These are phyloP conservation scores for Empis stercorea DNA, from an alignment of 2,888 invertebrate genomes.

Conservation along the genomic window DNA sequence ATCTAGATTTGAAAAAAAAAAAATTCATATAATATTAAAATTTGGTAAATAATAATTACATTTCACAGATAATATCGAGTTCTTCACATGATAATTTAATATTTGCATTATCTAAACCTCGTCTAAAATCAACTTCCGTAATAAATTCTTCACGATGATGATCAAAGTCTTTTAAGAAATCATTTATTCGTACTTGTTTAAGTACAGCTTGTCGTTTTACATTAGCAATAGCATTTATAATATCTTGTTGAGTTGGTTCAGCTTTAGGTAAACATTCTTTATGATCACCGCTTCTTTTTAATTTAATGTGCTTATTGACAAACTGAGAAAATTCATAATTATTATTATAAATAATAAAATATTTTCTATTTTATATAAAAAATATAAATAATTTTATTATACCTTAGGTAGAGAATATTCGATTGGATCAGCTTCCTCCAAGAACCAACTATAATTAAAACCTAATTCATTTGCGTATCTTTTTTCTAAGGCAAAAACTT, in stretches of 20 bases:
- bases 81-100: constrained; percentile 53
- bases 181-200: constrained; percentile 49
- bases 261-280: background rate
- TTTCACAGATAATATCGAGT: constrained; percentile 55
- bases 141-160: constrained; percentile 48
- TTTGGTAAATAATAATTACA: constrained; percentile 41
- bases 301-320: too few relatives aligned
- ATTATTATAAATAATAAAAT: too few relatives aligned
- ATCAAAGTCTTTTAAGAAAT: constrained; percentile 57
- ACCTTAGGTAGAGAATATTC: constrained; percentile 29
- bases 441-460: constrained; percentile 57
- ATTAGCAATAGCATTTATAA: constrained; percentile 58
- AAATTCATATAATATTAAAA: background rate
- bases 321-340: too few relatives aligned
- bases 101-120: constrained; percentile 53
- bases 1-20: constrained; percentile 34
- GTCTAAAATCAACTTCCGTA: constrained; percentile 52
- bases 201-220: constrained; percentile 57
- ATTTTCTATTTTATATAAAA: background rate
- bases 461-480: constrained; percentile 62
- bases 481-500: constrained; percentile 53
- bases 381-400: too few relatives aligned
- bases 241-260: constrained; percentile 43
- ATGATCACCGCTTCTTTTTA: too few relatives aligned
- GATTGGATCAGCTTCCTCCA: constrained; percentile 44